Base-by-base conservation (phyloP, 2,888 invertebrate genomes). In the Idaea straminata region DNA sequence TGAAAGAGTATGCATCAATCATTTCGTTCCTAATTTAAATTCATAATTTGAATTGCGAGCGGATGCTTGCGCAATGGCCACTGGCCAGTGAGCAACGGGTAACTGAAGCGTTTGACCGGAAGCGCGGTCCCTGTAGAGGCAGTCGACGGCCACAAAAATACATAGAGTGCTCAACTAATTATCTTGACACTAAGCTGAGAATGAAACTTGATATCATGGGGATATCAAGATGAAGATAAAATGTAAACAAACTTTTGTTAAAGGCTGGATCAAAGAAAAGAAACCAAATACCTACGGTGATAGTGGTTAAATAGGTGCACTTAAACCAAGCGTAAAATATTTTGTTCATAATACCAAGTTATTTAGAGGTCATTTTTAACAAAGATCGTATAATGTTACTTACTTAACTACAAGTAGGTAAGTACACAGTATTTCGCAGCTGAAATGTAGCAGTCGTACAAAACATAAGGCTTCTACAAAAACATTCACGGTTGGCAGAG, bases 401-500 rank as follows among this genome's bases (percentile, higher is more conserved):
- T 7, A 47, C 2, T 10, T 47, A n/a, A 36, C 72, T 58, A 25
- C 25, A 25, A 25, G 25, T 25, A 25, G 25, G 25, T 25, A 25
- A 69, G 69, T 64, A 79, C 82, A 79, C 89, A 80, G 75, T 74
- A 82, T 91, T 85, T 84, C 87, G 77, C 80, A 77, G 76, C 86
- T 91, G 89, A 90, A 91, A 89, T 86, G 83, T 77, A 86, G 85
- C 83, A 79, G 79, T 72, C 71, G 75, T 82, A 81, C 83, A 80
- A 84, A 84, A 84, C 85, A 84, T 80, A 76, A 78, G 81, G 79
- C 77, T 76, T 72, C 79, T 67, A 71, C 85, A 92, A 92, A 92
- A 92, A 92, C 87, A 78, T 80, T 86, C 85, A 91, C 89, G 92
- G 86, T 88, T 82, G 87, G 84, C 73, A 79, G 79, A 84, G 78